phyloP scores from a whole-genome alignment of 1,140 invertebrate species.

The Chlorops oryzae region DNA sequence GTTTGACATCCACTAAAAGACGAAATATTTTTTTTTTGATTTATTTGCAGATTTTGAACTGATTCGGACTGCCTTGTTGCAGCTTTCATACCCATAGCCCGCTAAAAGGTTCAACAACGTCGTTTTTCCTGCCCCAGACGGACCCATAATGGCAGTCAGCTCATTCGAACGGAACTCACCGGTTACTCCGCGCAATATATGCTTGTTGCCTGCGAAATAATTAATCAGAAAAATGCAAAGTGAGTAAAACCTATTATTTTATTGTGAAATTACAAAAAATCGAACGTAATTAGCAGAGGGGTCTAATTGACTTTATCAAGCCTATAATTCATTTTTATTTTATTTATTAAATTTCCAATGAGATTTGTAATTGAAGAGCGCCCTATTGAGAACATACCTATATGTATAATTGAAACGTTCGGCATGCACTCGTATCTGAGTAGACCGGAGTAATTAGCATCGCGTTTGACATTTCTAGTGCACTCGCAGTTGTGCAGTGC shows the following conservation, averaged over 20 bases:
- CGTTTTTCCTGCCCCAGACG: conserved; percentile 86
- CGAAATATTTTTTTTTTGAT: conserved; percentile 6
- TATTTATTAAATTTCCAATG: no score
- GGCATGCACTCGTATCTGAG: no score
- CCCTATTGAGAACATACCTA: no score
- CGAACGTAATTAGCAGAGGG: no score
- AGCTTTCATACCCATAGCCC: conserved; percentile 68
- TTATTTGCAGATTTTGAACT: not conserved
- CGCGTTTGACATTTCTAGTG: no score
- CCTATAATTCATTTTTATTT: no score
- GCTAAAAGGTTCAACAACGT: conserved; percentile 79
- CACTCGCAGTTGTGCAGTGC: no score
- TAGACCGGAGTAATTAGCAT: no score
- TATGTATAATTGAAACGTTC: no score
- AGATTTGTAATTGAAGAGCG: no score
- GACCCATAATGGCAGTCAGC: conserved; percentile 71
- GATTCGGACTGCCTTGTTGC: not conserved
- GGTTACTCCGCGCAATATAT: conserved; percentile 31
- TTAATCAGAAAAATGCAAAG: not conserved
- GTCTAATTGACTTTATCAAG: no score
- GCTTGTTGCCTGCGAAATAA: conserved; percentile 20
- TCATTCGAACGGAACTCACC: conserved; percentile 51
- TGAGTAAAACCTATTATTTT: not conserved
- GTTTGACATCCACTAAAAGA: conserved; percentile 13
- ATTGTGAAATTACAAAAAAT: no score